Base-by-base conservation (phyloP, 2,113 vertebrate genomes). In the Tetrax tetrax region DNA sequence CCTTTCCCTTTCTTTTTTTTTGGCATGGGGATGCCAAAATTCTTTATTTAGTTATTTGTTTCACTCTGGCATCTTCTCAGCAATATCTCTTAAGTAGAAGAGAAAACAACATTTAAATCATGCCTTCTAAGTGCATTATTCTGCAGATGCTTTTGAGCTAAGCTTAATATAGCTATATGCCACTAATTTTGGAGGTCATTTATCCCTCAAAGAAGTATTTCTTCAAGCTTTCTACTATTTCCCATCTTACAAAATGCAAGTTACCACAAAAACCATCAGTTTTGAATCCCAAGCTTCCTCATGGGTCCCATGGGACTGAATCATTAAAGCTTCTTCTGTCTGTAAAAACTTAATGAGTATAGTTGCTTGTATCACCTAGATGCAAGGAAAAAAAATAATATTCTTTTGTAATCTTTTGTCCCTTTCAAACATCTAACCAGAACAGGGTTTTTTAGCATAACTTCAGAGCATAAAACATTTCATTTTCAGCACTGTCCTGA, bases 1-100 rank as follows among this genome's bases (percentile, higher is more conserved):
- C 5, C 1, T 35, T 68, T 68, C 10, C 3, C 2, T 37, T 1
- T 28, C 4, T 17, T 29, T 57, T 65, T 54, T 50, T 72, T 50
- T 23, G 1, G 7, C 7, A 24, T 10, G 9, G 10, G 4, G 9
- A 0, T 45, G n/a, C 15, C 56, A 65, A 3, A 37, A 35, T 38
- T 50, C 24, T 74, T 79, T 53, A 43, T 60, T 68, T 14, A 50
- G 3, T 54, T 84, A 7, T 47, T 81, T 82, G 4, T 15, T 81
- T 5, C 4, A 23, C 22, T 75, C 35, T 54, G 17, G 2, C 2
- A 47, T 53, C 37, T 83, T 70, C 59, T 89, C 47, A 65, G 5
- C 31, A 74, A 23, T 9, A 13, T 87, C 68, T 75, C 22, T 19
- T 47, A n/a, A 65, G 25, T 66, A 60, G 47, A 74, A 87, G 50